Base-by-base conservation (phyloP, 2,797 vertebrate species). In the Ptychadena robeensis region DNA sequence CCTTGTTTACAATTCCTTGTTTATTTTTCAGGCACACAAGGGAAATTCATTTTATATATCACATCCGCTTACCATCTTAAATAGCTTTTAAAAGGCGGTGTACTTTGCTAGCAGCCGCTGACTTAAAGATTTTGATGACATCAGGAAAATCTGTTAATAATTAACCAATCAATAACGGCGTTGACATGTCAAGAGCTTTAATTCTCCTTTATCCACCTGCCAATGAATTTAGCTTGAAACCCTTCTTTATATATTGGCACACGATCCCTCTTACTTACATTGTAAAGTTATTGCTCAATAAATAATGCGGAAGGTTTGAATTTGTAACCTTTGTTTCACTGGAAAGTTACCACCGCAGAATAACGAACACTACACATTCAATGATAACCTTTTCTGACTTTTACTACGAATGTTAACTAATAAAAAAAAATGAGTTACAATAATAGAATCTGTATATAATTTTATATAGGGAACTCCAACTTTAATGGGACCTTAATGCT, bases 381-480 rank as follows among this genome's bases (percentile, higher is more conserved):
- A 34, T 34, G 82, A 85, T 75, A 85, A 80, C 71, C 82, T 85
- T 80, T 75, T 15, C 9, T 25, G 31, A 69, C 70, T 79, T 79
- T 80, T 73, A 67, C 37, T 38, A 53, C n/a, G 44, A 30, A 71
- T 57, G 48, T 9, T 53, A 18, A 64, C 48, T 75, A 38, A 75
- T 85, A 75, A 75, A 80, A 75, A 75, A 80, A 85, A 70, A 85
- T 76, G 53, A 72, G 75, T 85, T 74, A 65, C 53, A 38, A 14
- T 80, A 85, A 80, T 75, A 70, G 71, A 85, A 85, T 75, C 77
- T 53, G 74, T 85, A 80, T 75, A 71, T 85, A 77, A 70, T 75
- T 31, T 75, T 80, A 65, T 53, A n/a, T 53, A 53, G 18, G 44
- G 15, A 53, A 53, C 44, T 53, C n/a, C n/a, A n/a, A n/a, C n/a